A percentile compares a stretch with the other conserved stretches of the same genome.
These are phyloP conservation scores for Tetragnatha montana DNA, from an alignment of 2,888 invertebrate genomes.

Conservation along the genomic window DNA sequence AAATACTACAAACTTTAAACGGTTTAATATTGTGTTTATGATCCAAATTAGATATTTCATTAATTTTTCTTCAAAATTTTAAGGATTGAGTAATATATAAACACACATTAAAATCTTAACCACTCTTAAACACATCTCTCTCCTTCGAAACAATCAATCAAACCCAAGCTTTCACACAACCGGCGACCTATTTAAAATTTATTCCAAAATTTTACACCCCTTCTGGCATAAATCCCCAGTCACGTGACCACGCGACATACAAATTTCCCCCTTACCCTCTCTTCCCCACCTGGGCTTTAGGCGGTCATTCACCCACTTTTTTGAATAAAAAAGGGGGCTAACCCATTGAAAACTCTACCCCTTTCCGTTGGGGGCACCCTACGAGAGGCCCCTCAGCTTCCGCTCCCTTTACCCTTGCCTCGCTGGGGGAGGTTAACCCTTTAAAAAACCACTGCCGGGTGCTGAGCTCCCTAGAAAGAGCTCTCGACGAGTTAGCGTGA, in stretches of 20 bases:
- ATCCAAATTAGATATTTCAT: too few species aligned
- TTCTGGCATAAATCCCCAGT: neutral
- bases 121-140: too few species aligned
- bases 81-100: too few species aligned
- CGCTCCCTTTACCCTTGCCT: constrained; percentile 58
- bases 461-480: neutral
- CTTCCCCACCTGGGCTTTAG: constrained; percentile 43
- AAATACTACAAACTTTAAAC: too few species aligned
- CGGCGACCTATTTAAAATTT: neutral
- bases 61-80: too few species aligned
- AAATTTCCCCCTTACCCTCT: constrained; percentile 51
- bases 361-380: constrained; percentile 59
- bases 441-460: constrained; percentile 21
- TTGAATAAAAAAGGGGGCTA: constrained; percentile 42
- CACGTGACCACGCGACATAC: neutral
- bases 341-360: constrained; percentile 69
- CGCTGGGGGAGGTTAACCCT: constrained; percentile 47
- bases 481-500: too few species aligned
- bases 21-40: too few species aligned
- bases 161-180: too few species aligned
- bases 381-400: constrained; percentile 48
- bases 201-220: neutral
- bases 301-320: constrained; percentile 63
- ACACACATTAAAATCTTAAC: too few species aligned
- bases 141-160: too few species aligned